Percentiles rank a stretch among this genome's conserved stretches.
Conservation (phyloP, 2,113 vertebrate genomes). For the Sylvietta virens region DNA sequence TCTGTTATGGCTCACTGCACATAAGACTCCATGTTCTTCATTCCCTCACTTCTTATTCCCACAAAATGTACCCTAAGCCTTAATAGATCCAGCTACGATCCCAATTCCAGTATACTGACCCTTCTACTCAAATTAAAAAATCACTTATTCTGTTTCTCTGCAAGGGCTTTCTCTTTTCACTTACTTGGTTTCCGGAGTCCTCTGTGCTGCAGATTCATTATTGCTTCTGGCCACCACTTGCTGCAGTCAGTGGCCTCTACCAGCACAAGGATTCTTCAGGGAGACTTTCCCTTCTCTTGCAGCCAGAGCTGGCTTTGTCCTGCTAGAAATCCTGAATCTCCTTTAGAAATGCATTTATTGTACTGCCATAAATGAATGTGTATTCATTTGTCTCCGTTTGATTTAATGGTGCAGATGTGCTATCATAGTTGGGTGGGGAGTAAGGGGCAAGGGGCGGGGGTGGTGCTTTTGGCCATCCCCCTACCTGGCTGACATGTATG, state of each 20-base stretch:
- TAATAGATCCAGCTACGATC: background rate
- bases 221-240: background rate
- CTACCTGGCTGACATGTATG: background rate
- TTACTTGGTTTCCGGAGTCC: background rate
- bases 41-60: background rate
- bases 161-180: background rate
- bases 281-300: background rate
- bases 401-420: background rate
- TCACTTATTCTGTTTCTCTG: background rate
- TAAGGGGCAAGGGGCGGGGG: background rate
- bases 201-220: background rate
- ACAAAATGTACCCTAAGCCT: background rate
- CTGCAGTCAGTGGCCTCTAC: background rate
- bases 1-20: background rate
- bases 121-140: background rate
- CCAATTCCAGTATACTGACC: background rate
- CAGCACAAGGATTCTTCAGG: background rate
- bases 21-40: background rate
- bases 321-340: background rate
- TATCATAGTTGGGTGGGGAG: background rate
- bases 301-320: background rate
- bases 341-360: background rate
- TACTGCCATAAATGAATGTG: background rate
- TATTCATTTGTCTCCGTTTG: background rate
- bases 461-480: background rate